Evolutionary conservation across 2,888 invertebrate species (phyloP).

Genomic region (Myopa tessellatipennis): DNA sequence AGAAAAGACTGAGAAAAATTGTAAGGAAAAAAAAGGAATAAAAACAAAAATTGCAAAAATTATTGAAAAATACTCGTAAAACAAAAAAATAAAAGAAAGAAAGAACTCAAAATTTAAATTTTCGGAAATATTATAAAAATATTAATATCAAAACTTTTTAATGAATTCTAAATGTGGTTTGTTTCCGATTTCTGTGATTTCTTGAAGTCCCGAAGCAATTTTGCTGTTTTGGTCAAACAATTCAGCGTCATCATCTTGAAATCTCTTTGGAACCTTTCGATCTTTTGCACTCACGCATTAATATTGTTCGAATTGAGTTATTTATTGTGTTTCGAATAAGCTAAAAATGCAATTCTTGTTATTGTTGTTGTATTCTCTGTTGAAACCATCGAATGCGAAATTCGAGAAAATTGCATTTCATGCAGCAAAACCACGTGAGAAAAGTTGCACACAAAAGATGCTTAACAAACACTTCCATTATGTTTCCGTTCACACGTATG

Average conservation of each 20-base stretch:
- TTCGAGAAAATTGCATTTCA: conserved; percentile 36
- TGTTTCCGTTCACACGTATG: background rate
- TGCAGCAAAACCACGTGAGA: conserved; percentile 25
- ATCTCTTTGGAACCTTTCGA: too few species aligned
- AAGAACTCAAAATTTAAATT: background rate
- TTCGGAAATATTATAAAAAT: background rate
- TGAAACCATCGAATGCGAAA: conserved; percentile 1
- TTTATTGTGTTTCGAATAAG: too few species aligned
- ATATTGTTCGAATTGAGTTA: too few species aligned
- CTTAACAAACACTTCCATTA: conserved; percentile 36
- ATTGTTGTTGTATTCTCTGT: too few species aligned
- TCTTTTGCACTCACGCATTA: too few species aligned
- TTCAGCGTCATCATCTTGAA: too few species aligned
- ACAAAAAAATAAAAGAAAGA: background rate
- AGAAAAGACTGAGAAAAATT: background rate
- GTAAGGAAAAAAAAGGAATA: background rate
- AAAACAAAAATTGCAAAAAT: background rate
- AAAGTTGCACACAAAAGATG: conserved; percentile 33
- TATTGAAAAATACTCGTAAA: background rate
- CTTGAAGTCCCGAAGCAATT: too few species aligned
- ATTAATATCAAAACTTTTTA: too few species aligned
- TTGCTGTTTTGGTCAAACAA: too few species aligned
- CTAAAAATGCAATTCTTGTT: too few species aligned
- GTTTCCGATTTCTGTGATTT: too few species aligned
- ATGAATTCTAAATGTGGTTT: too few species aligned